phyloP scores from a whole-genome alignment of 2,113 vertebrate genomes.

The Equus quagga region DNA sequence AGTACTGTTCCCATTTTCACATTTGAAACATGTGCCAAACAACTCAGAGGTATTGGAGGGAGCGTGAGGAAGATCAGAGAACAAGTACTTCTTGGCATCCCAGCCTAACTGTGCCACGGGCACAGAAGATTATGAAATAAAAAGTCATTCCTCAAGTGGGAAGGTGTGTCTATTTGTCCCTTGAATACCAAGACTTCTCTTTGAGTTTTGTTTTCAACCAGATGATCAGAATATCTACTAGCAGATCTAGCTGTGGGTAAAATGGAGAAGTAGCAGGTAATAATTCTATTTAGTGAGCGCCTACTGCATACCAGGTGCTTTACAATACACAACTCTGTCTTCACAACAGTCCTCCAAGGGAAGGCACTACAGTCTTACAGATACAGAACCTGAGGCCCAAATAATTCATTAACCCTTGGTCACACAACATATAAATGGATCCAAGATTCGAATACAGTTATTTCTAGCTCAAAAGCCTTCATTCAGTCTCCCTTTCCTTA shows the following conservation, averaged over 20 bases:
- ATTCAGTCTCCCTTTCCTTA: background rate
- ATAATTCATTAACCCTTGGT: background rate
- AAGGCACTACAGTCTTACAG: background rate
- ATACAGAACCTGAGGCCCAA: background rate
- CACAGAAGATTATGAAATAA: slow-evolving; percentile 58
- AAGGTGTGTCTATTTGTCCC: slow-evolving; percentile 64
- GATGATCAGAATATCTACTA: background rate
- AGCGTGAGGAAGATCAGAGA: slow-evolving; percentile 38
- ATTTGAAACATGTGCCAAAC: slow-evolving; percentile 65
- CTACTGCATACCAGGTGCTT: background rate
- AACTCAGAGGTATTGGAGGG: background rate
- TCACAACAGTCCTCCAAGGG: background rate
- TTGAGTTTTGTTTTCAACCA: slow-evolving; percentile 49
- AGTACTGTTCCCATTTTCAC: slow-evolving; percentile 18
- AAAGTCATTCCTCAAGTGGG: slow-evolving; percentile 57
- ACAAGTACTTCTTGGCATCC: slow-evolving; percentile 28
- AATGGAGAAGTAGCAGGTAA: background rate
- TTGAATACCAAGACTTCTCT: slow-evolving; percentile 29
- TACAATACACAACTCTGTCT: background rate
- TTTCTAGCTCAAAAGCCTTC: background rate
- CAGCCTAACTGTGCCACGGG: slow-evolving; percentile 46
- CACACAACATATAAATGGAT: background rate
- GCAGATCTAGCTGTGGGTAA: slow-evolving; percentile 14
- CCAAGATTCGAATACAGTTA: background rate
- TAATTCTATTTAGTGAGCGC: background rate